Evolutionary conservation across 2,797 vertebrate species (phyloP), one percentile per base, ranked within the genome.

Genomic region (Apogon talboti): DNA sequence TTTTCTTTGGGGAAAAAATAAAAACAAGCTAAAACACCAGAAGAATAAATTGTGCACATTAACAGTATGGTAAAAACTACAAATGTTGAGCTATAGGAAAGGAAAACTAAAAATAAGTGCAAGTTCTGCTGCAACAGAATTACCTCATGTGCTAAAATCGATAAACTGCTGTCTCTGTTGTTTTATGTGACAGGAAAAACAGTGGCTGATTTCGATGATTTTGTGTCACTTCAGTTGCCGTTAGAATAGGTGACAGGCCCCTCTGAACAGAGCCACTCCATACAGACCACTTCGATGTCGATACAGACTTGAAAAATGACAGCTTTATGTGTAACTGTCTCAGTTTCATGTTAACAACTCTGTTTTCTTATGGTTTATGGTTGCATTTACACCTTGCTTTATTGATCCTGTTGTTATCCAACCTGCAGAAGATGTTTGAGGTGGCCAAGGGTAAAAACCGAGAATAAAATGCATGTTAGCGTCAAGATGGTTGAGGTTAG

Each of bases 111-210:
- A 14, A 43, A 41, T n/a, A 5, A 56, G 53, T 30, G 53, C 37
- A 44, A 35, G 30, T 57, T 41, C 30, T 44, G 15, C 14, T 40
- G 28, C n/a, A 19, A 60, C 42, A 61, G 37, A 63, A 19, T 60
- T 55, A 66, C 57, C 21, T 68, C 33, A 11, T 44, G 28, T 24
- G 38, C 41, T 41, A 33, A 19, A 66, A 56, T 56, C 13, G 9
- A 43, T 42, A n/a, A n/a, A 19, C 14, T 28, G 54, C 37, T 45
- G 53, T 75, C 61, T 64, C 46, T 33, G 40, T 48, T 59, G 58
- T 68, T 71, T 71, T 51, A 53, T 65, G 55, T 71, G 57, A 68
- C 63, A 47, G 19, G 30, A 71, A 77, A 35, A 66, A 54, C 48
- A 33, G 47, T 11, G 10, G 41, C 47, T 58, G 51, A 74, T 76